Evolutionary conservation across 2,888 invertebrate genomes (phyloP), one percentile per base, ranked within the genome.

Genomic region (Pediacus dermestoides): DNA sequence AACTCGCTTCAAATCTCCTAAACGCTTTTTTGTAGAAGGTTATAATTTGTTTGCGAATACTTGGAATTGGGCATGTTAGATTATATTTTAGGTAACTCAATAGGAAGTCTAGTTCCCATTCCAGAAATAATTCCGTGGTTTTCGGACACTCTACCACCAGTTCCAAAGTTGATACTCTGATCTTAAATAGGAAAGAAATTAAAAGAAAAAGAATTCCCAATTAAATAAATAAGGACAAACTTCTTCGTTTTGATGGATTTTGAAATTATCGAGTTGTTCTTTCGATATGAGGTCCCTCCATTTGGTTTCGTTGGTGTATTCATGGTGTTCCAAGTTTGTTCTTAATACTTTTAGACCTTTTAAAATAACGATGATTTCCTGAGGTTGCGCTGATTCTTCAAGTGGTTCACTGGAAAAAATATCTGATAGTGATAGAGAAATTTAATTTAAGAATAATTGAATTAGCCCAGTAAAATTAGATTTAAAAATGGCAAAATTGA

Each of bases 61-160:
- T 75, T 0, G 87, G 80, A 34, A 75, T 73, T 59, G 84, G 82
- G 35, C 76, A 77, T 48, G 81, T 80, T 31, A 83, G 70, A 69
- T 89, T 90, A 60, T 80, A 78, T 10, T 70, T 66, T 18, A 89
- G 59, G 66, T 81, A 88, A 18, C 67, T 65, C 6, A 77, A 62
- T 13, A 88, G 67, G 9, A 82, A 72, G 1, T 74, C 61, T 18
- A 90, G 71, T 58, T 91, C 90, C 25, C 70, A 68, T 0, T 60
- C 38, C 0, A 73, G 62, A 47, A 86, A 77, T 7, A 70, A 50
- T 59, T 88, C 85, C 1, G 89, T 87, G 1, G 78, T 78, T 62
- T 84, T 85, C 33, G 79, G 81, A 1, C 79, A 82, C 56, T 88
- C 87, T 33, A 85, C 80, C 16, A 91, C 64, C 11, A 89, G 67